Evolutionary conservation across 2,113 vertebrate genomes (phyloP).

Genomic region (Ochotona curzoniae): DNA sequence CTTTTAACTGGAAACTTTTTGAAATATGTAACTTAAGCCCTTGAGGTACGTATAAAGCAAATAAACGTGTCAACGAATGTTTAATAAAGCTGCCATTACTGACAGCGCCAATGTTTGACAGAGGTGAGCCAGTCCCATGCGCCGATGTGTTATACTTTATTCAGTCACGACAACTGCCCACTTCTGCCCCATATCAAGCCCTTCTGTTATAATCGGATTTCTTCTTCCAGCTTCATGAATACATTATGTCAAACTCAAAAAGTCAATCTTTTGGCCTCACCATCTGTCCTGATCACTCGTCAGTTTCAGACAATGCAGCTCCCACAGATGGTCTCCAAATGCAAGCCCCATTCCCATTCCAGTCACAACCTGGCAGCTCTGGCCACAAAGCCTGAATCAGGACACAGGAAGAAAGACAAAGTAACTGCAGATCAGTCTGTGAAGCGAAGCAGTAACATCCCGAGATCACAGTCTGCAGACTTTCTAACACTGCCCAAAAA

Average conservation of each 20-base stretch:
- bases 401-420: conserved; percentile 22
- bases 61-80: background rate
- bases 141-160: conserved; percentile 71
- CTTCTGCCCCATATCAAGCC: conserved; percentile 71
- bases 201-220: conserved; percentile 77
- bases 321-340: conserved; percentile 86
- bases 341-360: conserved; percentile 71
- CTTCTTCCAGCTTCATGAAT: conserved; percentile 85
- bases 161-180: conserved; percentile 57
- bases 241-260: conserved; percentile 84
- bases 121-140: conserved; percentile 61
- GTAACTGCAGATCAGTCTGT: background rate
- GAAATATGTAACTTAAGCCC: background rate
- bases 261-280: conserved; percentile 85
- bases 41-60: conserved; percentile 43
- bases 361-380: conserved; percentile 68
- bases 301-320: conserved; percentile 84
- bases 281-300: conserved; percentile 86
- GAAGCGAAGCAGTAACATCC: background rate
- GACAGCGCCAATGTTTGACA: background rate
- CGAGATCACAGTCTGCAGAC: background rate
- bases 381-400: conserved; percentile 60
- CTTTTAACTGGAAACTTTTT: conserved; percentile 51
- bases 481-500: conserved; percentile 33
- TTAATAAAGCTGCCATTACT: conserved; percentile 14